A percentile compares a stretch with the other conserved stretches of the same genome.
These are phyloP conservation scores for Grallaria varia DNA, from an alignment of 2,113 vertebrate genomes.

Conservation along the genomic window DNA sequence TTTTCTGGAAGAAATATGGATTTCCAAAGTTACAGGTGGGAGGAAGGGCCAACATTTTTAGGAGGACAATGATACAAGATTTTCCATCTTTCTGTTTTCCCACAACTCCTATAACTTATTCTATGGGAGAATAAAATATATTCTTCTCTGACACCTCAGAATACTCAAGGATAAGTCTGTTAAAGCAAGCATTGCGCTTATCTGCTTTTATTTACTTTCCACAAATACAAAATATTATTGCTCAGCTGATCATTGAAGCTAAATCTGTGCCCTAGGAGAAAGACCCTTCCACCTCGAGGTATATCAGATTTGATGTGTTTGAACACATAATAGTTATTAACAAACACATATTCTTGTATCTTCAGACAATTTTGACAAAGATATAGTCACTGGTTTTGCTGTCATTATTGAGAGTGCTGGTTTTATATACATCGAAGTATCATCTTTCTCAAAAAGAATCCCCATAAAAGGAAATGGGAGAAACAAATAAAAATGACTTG, in stretches of 20 bases:
- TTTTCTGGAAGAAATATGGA: not conserved
- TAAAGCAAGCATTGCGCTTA: not conserved
- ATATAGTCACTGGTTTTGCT: not conserved
- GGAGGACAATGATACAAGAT: not conserved
- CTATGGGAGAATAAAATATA: rapidly evolving
- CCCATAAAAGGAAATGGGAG: not conserved
- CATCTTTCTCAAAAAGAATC: not conserved
- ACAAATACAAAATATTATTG: not conserved
- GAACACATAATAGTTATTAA: not conserved
- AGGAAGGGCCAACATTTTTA: not conserved
- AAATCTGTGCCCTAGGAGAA: not conserved
- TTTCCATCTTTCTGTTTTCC: not conserved
- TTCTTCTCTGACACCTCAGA: not conserved
- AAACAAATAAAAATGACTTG: not conserved
- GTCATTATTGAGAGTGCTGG: not conserved
- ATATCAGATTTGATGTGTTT: not conserved
- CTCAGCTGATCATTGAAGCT: not conserved
- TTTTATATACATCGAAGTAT: not conserved
- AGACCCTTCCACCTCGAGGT: not conserved
- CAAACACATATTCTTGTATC: not conserved
- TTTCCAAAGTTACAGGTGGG: not conserved
- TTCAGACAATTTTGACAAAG: not conserved
- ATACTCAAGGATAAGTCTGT: not conserved
- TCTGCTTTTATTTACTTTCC: not conserved
- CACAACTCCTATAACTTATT: not conserved